These are phyloP conservation scores for Bovichtus variegatus DNA, from an alignment of 2,797 vertebrate genomes.

Conservation along the genomic window DNA sequence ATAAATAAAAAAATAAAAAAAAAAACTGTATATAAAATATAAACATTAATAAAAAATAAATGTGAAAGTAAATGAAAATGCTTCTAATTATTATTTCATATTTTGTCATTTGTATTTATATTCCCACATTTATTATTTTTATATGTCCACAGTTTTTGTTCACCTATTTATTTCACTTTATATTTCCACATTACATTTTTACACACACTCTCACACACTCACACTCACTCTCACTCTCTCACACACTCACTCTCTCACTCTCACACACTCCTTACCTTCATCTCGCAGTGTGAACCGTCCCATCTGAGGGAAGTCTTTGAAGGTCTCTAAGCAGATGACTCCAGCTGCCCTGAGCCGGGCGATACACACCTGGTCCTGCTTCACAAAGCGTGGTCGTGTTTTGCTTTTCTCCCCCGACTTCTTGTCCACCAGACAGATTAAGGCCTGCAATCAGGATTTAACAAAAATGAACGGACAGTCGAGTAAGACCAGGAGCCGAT, in stretches of 20 bases:
- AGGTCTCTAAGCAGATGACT: slow-evolving; percentile 99
- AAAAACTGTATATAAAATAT: too few relatives aligned
- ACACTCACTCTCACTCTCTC: too few relatives aligned
- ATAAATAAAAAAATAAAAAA: too few relatives aligned
- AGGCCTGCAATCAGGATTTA: slow-evolving; percentile 85
- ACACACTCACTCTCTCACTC: not conserved
- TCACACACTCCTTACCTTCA: slow-evolving; percentile 89
- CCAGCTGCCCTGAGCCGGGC: slow-evolving; percentile 95
- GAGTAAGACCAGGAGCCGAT: not conserved
- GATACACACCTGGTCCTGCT: slow-evolving; percentile 99
- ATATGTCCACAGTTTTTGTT: too few relatives aligned
- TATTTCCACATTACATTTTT: too few relatives aligned
- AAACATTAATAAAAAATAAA: too few relatives aligned
- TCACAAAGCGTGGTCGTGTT: slow-evolving; percentile 97
- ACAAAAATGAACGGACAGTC: not conserved
- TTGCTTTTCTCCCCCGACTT: slow-evolving; percentile 99
- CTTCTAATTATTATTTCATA: too few relatives aligned
- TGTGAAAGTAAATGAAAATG: too few relatives aligned
- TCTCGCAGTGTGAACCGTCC: slow-evolving; percentile 97
- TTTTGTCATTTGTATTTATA: too few relatives aligned
- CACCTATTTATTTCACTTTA: too few relatives aligned
- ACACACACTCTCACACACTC: not conserved
- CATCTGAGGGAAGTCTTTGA: slow-evolving; percentile 99
- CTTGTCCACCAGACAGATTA: slow-evolving; percentile 99
- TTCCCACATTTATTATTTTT: too few relatives aligned